phyloP scores from a whole-genome alignment of 2,113 vertebrate species.

The Neopipo cinnamomea region DNA sequence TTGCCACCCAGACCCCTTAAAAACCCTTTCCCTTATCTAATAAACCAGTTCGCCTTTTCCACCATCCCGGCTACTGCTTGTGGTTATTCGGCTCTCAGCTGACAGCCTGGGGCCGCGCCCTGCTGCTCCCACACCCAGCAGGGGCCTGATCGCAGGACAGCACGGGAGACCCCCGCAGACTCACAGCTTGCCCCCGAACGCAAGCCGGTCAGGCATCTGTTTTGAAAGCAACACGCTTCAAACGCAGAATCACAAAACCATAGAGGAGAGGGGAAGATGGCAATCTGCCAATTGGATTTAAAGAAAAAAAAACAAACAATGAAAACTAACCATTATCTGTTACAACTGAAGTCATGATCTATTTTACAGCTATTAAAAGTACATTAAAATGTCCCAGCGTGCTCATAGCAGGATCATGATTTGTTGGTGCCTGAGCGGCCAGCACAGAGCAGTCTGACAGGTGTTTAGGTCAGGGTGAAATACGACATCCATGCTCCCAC shows the following conservation, averaged over 20 bases:
- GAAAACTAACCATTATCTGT: neutral
- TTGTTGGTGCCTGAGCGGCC: constrained; percentile 27
- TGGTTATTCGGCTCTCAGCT: too few species aligned
- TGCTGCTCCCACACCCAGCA: too few species aligned
- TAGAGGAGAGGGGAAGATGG: neutral
- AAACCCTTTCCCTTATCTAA: too few species aligned
- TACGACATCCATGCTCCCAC: neutral
- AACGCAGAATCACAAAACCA: neutral
- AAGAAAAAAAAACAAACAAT: neutral
- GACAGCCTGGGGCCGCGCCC: too few species aligned
- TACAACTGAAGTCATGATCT: constrained; percentile 25
- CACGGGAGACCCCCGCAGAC: too few species aligned
- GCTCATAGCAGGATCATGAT: neutral
- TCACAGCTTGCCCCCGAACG: too few species aligned
- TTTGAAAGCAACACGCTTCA: neutral
- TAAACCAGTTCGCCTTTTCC: too few species aligned
- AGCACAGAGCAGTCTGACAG: neutral
- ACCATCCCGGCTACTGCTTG: too few species aligned
- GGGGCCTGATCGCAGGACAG: too few species aligned
- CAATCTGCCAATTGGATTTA: neutral
- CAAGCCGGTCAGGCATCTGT: too few species aligned
- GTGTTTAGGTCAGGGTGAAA: constrained; percentile 37
- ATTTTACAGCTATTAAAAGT: constrained; percentile 5
- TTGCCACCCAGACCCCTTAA: too few species aligned
- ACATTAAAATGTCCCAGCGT: neutral